phyloP scores from a whole-genome alignment of 2,888 invertebrate genomes.

The Apamea sordens region DNA sequence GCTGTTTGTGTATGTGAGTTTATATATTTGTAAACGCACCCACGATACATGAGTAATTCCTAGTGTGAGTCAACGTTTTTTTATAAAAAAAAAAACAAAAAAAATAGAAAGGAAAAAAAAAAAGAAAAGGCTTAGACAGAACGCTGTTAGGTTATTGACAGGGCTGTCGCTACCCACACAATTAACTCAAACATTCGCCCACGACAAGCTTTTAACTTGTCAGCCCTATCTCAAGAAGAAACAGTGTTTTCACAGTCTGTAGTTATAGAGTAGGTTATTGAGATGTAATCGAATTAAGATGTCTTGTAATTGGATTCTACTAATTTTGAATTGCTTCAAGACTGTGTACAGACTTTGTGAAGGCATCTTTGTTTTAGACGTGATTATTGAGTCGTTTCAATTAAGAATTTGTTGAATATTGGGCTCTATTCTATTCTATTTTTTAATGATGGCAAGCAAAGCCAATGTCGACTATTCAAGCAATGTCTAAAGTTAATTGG shows the following conservation, averaged over 20 bases:
- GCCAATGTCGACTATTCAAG: neutral
- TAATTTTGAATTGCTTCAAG: constrained; percentile 36
- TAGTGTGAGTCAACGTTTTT: too few relatives aligned
- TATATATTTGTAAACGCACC: too few relatives aligned
- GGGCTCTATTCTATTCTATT: neutral
- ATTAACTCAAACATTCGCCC: constrained; percentile 45
- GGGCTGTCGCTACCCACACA: constrained; percentile 41
- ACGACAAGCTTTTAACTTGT: constrained; percentile 47
- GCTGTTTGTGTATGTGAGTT: too few relatives aligned
- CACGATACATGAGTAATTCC: too few relatives aligned
- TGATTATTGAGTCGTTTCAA: constrained; percentile 14
- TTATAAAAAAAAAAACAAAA: too few relatives aligned
- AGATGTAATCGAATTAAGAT: constrained; percentile 27
- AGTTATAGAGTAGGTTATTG: constrained; percentile 5
- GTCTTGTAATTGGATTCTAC: constrained; percentile 27
- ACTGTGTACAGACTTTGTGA: constrained; percentile 10
- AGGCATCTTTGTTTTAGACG: constrained; percentile 15
- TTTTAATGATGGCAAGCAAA: neutral
- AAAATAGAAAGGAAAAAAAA: too few relatives aligned
- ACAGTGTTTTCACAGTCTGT: constrained; percentile 16
- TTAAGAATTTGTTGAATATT: neutral
- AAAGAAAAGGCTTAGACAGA: constrained; percentile 15
- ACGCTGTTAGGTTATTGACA: constrained; percentile 38
- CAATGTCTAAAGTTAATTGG: neutral
- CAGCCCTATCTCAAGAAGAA: constrained; percentile 43